These are phyloP conservation scores for Epizoanthus stellaris DNA, from an alignment of 92 coral and sea anemone species.

Conservation along the genomic window DNA sequence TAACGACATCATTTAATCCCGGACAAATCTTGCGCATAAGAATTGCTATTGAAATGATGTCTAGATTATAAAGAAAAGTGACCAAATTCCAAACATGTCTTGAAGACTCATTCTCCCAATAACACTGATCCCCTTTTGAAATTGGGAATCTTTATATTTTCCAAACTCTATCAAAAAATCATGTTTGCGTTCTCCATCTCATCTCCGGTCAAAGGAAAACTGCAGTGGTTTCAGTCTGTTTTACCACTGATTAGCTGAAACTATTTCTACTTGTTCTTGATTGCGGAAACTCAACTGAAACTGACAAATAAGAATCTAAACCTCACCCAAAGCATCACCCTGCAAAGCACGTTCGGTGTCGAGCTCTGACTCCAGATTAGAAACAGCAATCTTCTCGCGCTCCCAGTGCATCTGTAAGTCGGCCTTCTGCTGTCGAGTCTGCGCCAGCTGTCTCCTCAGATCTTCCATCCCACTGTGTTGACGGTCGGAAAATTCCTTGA, in stretches of 20 bases:
- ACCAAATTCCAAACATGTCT: neutral
- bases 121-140: neutral
- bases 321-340: conserved; percentile 72
- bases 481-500: conserved; percentile 74
- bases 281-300: neutral
- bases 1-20: neutral
- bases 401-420: conserved; percentile 76
- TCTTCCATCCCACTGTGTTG: conserved; percentile 73
- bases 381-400: conserved; percentile 70
- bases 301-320: neutral
- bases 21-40: neutral
- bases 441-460: conserved; percentile 68
- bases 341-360: conserved; percentile 79
- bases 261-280: too few species aligned
- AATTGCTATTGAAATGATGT: too few species aligned
- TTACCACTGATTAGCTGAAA: too few species aligned
- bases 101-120: neutral
- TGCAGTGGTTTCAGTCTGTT: too few species aligned
- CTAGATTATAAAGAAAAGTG: too few species aligned
- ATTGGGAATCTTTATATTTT: neutral
- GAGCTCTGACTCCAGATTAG: conserved; percentile 76
- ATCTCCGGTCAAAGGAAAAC: too few species aligned
- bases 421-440: conserved; percentile 66
- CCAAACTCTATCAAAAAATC: too few species aligned
- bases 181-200: too few species aligned